phyloP scores from a whole-genome alignment of 2,888 invertebrate genomes.

The Drosophila neoperkinsi region DNA sequence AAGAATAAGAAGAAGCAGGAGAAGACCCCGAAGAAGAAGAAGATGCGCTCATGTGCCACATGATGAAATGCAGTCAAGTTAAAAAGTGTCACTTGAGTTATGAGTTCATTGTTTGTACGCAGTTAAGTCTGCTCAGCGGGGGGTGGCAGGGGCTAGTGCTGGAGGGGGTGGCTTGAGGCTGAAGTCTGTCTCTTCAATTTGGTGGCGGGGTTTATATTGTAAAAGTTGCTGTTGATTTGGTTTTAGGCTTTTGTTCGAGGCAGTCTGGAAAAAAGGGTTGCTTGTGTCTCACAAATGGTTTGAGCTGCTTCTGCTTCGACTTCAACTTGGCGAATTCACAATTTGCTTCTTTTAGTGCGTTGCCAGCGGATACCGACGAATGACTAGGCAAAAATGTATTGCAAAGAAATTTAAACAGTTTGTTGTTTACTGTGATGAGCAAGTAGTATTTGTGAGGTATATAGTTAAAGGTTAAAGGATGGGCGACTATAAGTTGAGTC shows the following conservation, averaged over 20 bases:
- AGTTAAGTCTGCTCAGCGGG: conserved; percentile 52
- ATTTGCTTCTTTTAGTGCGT: conserved; percentile 33
- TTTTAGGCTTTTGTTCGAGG: conserved; percentile 57
- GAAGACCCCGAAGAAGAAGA: conserved; percentile 11
- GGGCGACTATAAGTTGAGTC: not conserved
- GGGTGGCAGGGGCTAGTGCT: not conserved
- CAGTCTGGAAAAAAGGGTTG: conserved; percentile 39
- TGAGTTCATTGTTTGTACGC: conserved; percentile 83
- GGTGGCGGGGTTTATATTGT: conserved; percentile 40
- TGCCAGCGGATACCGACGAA: conserved; percentile 45
- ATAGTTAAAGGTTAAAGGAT: not conserved
- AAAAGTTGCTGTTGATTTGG: conserved; percentile 66
- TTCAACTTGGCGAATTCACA: conserved; percentile 7
- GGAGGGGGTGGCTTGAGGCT: conserved; percentile 10
- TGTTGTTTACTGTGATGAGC: conserved; percentile 7
- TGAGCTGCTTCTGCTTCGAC: conserved; percentile 7
- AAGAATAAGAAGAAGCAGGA: conserved; percentile 24
- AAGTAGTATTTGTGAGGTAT: not conserved
- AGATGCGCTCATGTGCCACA: conserved; percentile 73
- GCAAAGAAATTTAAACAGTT: conserved; percentile 16
- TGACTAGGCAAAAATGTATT: conserved; percentile 28
- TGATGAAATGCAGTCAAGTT: conserved; percentile 84
- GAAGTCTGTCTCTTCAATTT: conserved; percentile 35
- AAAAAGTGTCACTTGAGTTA: conserved; percentile 85
- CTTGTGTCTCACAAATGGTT: conserved; percentile 14